Evolutionary conservation across 2,113 vertebrate genomes (phyloP).

Genomic region (Macrotis lagotis): DNA sequence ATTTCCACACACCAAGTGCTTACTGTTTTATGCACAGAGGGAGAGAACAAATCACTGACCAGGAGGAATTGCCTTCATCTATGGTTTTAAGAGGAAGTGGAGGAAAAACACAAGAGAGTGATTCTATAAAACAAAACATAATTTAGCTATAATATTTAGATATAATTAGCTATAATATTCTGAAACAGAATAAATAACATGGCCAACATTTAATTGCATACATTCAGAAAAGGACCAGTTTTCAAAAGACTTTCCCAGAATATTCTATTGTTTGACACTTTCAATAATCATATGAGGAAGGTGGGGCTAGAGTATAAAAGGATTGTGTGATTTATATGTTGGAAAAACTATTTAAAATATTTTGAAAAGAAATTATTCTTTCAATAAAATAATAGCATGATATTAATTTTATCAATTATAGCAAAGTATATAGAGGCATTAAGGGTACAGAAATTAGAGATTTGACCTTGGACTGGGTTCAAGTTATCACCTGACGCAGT

Average conservation of each 20-base stretch:
- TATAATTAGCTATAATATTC: neutral
- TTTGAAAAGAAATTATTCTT: constrained; percentile 22
- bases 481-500: neutral
- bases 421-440: neutral
- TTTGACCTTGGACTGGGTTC: neutral
- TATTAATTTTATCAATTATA: constrained; percentile 30
- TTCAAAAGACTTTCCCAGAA: neutral
- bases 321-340: neutral
- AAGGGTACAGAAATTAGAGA: neutral
- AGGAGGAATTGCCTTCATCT: neutral
- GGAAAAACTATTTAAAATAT: neutral
- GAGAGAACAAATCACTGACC: neutral
- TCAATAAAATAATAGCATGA: neutral
- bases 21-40: neutral
- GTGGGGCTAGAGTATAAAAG: neutral
- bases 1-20: neutral
- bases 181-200: neutral
- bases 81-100: neutral
- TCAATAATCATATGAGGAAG: neutral
- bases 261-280: neutral
- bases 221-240: neutral
- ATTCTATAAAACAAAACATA: neutral
- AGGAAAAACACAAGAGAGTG: neutral
- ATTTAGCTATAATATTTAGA: neutral
- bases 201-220: neutral